Evolutionary conservation across 2,888 invertebrate species (phyloP), one percentile per base, ranked within the genome.

Genomic region (Andrena minutula): DNA sequence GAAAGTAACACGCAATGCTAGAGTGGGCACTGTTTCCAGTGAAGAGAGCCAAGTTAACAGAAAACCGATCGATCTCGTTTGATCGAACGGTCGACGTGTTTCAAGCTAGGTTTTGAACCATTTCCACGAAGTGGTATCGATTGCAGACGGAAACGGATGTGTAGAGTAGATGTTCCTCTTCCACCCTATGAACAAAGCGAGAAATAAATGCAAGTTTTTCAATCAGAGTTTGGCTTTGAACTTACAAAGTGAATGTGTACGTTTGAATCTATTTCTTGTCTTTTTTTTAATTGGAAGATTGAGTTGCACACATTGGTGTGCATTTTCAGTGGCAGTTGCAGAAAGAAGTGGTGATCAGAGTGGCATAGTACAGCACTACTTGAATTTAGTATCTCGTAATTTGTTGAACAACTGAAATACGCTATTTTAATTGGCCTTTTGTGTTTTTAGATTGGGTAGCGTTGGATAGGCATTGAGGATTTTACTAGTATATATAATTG

Each of bases 1-100:
- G 75, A 64, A 72, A 75, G 82, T 77, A 75, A 30, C 56, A 47
- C 30, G 41, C 63, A 23, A 8, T n/a, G 28, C 53, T 16, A 23
- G 8, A 1, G 30, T 65, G 56, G 63, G 35, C 49, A 49, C 12
- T 12, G 23, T 75, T 68, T 23, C 47, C 20, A 12, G 28, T 58
- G 32, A 64, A 69, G 56, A 58, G 41, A 26, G 58, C 60, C 30
- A 28, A 32, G 23, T 16, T 75, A 63, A 78, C 61, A 32, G 61
- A 35, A 63, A 78, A 75, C 26, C 63, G 53, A 68, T 53, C 32
- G 47, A 32, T 63, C 28, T 56, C 32, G 28, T 65, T 49, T 16
- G 16, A 16, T 64, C 23, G 63, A 30, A 64, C 72, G 63, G 63
- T 63, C 53, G 63, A 1, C 12, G 12, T 28, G 23, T 58, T 49